Percentiles rank a stretch among this genome's conserved stretches.
These are phyloP conservation scores for Aurelia aurita DNA, from an alignment of 30 jellyfish, hydroid and myxozoan genomes.

Conservation along the genomic window DNA sequence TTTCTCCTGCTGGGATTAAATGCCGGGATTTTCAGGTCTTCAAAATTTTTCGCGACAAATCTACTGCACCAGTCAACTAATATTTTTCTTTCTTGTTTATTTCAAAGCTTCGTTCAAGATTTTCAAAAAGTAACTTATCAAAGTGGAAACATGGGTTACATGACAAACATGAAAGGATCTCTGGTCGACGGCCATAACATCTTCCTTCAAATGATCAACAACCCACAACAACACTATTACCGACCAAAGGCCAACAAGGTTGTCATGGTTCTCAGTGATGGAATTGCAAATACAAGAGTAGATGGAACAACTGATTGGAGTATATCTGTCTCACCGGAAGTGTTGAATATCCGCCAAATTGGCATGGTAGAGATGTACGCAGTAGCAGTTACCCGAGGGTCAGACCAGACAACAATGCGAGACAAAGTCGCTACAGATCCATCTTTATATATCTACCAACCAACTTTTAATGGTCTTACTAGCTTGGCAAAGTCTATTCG, in stretches of 20 bases:
- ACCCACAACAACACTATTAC: constrained; percentile 43
- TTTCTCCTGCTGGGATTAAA: no score
- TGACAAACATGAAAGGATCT: constrained; percentile 88
- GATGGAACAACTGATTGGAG: constrained; percentile 54
- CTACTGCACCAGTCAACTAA: no score
- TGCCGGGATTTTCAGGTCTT: no score
- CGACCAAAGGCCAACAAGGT: constrained; percentile 85
- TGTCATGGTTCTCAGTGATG: constrained; percentile 89
- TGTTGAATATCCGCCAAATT: constrained; percentile 19
- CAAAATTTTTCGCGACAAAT: no score
- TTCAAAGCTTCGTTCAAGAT: constrained; percentile 66
- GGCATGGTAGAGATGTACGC: constrained; percentile 80
- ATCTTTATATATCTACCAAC: constrained; percentile 69
- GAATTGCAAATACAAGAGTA: constrained; percentile 70
- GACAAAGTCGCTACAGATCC: constrained; percentile 86
- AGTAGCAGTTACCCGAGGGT: constrained; percentile 66
- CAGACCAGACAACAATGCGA: constrained; percentile 52
- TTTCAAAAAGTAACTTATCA: constrained; percentile 59
- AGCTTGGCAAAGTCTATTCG: constrained; percentile 84
- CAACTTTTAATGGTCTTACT: constrained; percentile 68
- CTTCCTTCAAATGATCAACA: constrained; percentile 63
- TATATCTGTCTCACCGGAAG: constrained; percentile 62
- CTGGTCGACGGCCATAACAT: constrained; percentile 80
- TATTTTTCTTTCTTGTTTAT: neutral
- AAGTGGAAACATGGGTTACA: constrained; percentile 54